Evolutionary conservation across 2,113 vertebrate species (phyloP), one percentile per base, ranked within the genome.

Genomic region (Toxotes chatareus): DNA sequence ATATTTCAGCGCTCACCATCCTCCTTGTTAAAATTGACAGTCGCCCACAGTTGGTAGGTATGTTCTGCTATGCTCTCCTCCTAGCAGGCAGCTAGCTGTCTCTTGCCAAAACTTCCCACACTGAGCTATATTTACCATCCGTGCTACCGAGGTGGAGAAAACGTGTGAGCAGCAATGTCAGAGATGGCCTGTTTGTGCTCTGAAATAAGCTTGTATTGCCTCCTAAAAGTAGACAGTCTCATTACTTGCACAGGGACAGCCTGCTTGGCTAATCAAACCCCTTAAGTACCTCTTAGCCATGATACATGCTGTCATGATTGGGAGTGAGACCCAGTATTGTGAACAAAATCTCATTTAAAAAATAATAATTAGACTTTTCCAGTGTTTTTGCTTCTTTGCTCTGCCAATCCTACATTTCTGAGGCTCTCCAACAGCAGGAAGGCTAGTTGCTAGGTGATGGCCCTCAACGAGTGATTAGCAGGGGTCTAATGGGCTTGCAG

Each of bases 61-160:
- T 80, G 81, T 69, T 80, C 80, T 80, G 91, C 85, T 74, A 62
- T 71, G 75, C 86, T 86, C 74, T 80, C 72, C 81, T 82, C 87
- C 78, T 70, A 87, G 82, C 86, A 89, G 88, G 82, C 91, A 84
- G 75, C 85, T 77, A 86, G 84, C 62, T 63, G 90, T 85, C 84
- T 90, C 62, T 81, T 90, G 91, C 92, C 93, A 93, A 84, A 92
- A 72, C 92, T 89, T 89, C 93, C 93, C 91, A 94, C 92, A 84
- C 88, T 53, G 7, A 61, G 85, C 91, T 94, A 93, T 91, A 93
- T 92, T 93, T 94, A 93, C 87, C 76, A 69, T 85, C 83, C 71
- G 57, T 60, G 86, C 75, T 77, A 76, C 89, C 65, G 77, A 73
- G 89, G 79, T 86, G 87, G 89, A 89, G 86, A 90, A 80, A 91